phyloP scores from a whole-genome alignment of 2,113 vertebrate genomes.

The Neolamprologus sp. region DNA sequence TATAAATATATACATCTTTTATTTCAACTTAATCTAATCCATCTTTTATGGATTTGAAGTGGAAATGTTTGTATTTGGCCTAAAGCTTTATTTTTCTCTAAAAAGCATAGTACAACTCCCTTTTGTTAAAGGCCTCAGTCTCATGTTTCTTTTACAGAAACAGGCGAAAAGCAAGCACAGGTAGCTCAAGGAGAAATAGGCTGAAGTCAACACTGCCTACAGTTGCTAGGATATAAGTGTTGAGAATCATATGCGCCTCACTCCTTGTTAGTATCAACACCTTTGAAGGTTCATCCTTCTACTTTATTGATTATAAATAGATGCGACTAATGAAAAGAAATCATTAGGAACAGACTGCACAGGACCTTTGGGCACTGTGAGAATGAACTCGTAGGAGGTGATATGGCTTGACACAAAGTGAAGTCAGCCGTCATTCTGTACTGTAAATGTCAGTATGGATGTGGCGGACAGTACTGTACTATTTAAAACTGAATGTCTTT shows the following conservation, averaged over 20 bases:
- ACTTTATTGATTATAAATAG: not conserved
- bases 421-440: constrained; percentile 1
- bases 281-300: not conserved
- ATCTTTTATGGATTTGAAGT: not conserved
- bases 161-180: constrained; percentile 5
- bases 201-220: constrained; percentile 2
- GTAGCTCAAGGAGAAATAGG: constrained; percentile 33
- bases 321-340: not conserved
- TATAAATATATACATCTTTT: not conserved
- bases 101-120: not conserved
- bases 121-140: not conserved
- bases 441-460: not conserved
- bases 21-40: not conserved
- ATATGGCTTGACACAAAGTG: not conserved
- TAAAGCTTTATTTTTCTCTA: not conserved
- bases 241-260: constrained; percentile 44
- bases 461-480: not conserved
- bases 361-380: not conserved
- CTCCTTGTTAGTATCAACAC: constrained; percentile 42
- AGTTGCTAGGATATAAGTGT: constrained; percentile 63
- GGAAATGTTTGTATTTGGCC: not conserved
- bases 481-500: not conserved
- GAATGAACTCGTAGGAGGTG: constrained; percentile 25
- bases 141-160: not conserved
- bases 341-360: not conserved